Evolutionary conservation across 2,797 vertebrate genomes (phyloP), one percentile per base, ranked within the genome.

Genomic region (Pelodytes ibericus): DNA sequence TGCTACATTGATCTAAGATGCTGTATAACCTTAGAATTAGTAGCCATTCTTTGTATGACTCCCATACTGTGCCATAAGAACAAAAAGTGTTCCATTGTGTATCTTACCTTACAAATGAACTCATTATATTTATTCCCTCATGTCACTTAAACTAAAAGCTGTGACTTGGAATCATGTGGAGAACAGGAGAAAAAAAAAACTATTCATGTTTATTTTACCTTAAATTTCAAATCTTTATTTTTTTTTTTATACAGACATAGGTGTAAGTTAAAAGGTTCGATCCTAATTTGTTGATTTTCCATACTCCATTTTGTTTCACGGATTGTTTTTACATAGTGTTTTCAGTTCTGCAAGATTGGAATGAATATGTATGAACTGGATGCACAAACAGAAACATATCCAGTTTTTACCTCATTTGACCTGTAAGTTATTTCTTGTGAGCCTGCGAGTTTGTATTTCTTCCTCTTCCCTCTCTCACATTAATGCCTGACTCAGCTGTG

Each of bases 101-200:
- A 86, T 84, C 83, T 36, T 87, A 90, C 89, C 92, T 88, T 93
- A 84, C 85, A 83, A 84, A 82, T 86, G 86, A 92, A 93, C 92
- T 93, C 89, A 90, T 87, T 85, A 84, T 85, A 90, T 93, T 92
- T 93, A 84, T 85, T 90, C 86, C 92, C 94, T 70, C 57, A 36
- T 76, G 67, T 61, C 74, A 68, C 24, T 68, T 83, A 88, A 90
- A 88, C 87, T 87, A 85, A 92, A 94, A 94, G 87, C 80, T 91
- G 84, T 93, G 89, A 93, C 73, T 27, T 39, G 89, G 88, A 93
- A 84, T 84, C 93, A 94, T 94, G 92, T 91, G 84, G 90, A 91
- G 85, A 87, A 87, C 73, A 87, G 86, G 89, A 91, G 84, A 66
- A 74, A 91, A 84, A 66, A 74, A 88, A 94, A 90, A 90, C 86